phyloP scores from a whole-genome alignment of 2,797 vertebrate genomes.

The Cossypha dichroa region DNA sequence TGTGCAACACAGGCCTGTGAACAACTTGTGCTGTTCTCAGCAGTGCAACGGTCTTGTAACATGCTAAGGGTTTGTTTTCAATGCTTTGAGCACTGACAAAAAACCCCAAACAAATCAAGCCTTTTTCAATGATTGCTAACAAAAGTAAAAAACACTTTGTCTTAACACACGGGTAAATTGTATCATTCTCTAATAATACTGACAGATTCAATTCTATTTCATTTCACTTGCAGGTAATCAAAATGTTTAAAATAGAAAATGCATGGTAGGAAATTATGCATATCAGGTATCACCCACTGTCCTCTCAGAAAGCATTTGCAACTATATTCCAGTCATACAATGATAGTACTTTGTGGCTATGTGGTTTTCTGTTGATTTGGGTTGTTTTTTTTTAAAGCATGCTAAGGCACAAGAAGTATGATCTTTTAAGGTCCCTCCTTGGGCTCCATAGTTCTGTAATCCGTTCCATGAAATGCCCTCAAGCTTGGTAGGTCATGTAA shows the following conservation, averaged over 20 bases:
- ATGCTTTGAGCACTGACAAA: not conserved
- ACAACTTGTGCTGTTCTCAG: not conserved
- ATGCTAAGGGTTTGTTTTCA: not conserved
- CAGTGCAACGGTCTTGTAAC: not conserved
- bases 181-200: not conserved
- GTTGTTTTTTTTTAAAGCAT: fast-evolving
- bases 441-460: not conserved
- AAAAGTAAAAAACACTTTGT: not conserved
- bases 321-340: not conserved
- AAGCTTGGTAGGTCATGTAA: fast-evolving
- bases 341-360: not conserved
- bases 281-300: not conserved
- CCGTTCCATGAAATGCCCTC: not conserved
- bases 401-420: not conserved
- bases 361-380: not conserved
- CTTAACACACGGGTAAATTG: not conserved
- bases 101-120: not conserved
- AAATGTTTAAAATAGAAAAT: not conserved
- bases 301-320: not conserved
- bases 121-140: not conserved
- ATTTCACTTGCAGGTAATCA: not conserved
- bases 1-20: not conserved
- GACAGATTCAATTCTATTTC: not conserved
- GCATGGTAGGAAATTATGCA: not conserved
- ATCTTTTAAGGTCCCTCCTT: not conserved